A percentile compares a stretch with the other conserved stretches of the same genome.
Evolutionary conservation across 1,140 invertebrate species (phyloP).

Genomic region (Planococcus citri): DNA sequence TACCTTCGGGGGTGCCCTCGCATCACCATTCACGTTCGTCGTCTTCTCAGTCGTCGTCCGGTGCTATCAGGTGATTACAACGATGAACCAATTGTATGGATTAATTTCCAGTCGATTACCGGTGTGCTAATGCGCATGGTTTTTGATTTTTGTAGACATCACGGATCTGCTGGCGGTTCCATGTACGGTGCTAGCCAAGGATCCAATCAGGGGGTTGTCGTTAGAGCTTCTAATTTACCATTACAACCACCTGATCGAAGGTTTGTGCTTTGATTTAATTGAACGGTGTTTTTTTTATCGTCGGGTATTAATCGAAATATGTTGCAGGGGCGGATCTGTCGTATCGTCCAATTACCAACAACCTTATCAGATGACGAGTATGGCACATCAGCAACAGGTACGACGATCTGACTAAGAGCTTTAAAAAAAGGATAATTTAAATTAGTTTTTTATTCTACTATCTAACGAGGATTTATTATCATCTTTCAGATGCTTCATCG

Average conservation of each 20-base stretch:
- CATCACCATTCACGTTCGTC: background rate
- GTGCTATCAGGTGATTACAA: background rate
- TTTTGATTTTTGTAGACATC: background rate
- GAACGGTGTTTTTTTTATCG: background rate
- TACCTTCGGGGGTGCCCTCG: background rate
- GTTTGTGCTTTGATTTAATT: background rate
- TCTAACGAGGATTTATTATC: too few species aligned
- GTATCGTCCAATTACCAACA: constrained; percentile 7
- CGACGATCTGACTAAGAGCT: too few species aligned
- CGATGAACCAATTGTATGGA: background rate
- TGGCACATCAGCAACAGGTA: constrained; percentile 5
- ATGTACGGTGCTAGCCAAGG: background rate
- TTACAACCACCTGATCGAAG: background rate
- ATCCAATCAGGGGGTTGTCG: background rate
- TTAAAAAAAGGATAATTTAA: too few species aligned
- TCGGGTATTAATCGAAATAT: background rate
- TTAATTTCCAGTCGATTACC: background rate
- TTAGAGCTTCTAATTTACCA: constrained; percentile 2
- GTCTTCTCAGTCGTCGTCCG: background rate
- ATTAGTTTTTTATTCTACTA: too few species aligned
- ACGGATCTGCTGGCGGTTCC: background rate
- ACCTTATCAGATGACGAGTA: background rate
- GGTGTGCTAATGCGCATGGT: too few species aligned
- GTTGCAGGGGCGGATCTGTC: background rate
- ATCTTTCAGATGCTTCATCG: too few species aligned